phyloP scores from a whole-genome alignment of 2,113 vertebrate genomes.

The Anseranas semipalmata region DNA sequence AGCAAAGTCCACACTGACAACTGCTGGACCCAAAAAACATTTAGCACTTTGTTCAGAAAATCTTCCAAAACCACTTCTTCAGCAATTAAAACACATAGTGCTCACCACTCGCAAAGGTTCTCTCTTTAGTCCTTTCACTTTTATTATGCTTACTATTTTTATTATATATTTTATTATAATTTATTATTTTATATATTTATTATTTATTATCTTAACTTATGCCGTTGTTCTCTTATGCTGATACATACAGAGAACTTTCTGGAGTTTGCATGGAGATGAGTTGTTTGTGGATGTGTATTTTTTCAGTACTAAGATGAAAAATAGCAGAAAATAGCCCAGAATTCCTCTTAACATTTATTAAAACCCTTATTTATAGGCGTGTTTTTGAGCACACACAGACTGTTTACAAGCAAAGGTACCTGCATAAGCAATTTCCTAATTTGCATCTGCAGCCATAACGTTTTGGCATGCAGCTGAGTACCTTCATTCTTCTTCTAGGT shows the following conservation, averaged over 20 bases:
- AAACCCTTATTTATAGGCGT: background rate
- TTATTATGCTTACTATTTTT: background rate
- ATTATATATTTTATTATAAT: too few relatives aligned
- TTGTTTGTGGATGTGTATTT: background rate
- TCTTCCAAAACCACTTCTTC: background rate
- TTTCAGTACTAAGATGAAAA: background rate
- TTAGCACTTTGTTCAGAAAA: background rate
- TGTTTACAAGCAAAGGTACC: background rate
- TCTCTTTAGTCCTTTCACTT: background rate
- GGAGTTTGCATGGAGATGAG: background rate
- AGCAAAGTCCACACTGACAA: background rate
- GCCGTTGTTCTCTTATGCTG: background rate
- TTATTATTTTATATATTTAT: too few relatives aligned
- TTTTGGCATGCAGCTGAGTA: rapidly evolving
- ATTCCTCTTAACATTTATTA: background rate
- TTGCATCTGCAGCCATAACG: background rate
- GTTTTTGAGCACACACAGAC: rapidly evolving
- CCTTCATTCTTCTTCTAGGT: background rate
- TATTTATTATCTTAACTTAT: background rate
- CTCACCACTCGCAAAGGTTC: too few relatives aligned
- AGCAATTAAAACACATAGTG: background rate
- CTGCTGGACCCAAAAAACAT: background rate
- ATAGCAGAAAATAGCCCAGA: background rate
- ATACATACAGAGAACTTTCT: background rate
- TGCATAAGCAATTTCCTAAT: background rate